Evolutionary conservation across 2,888 invertebrate species (phyloP).

Genomic region (Ariolimax columbianus): DNA sequence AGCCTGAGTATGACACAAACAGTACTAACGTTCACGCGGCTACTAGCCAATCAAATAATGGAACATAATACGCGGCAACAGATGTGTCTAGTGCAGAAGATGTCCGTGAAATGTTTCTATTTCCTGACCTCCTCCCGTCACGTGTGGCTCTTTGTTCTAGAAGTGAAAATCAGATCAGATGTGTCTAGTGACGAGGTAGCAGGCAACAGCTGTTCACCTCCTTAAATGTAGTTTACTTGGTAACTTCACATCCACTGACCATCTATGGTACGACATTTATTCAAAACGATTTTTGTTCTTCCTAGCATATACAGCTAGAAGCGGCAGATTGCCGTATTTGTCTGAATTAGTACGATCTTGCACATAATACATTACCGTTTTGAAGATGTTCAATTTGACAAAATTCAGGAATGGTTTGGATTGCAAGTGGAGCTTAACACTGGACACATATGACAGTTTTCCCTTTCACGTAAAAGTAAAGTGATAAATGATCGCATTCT

Average conservation of each 20-base stretch:
- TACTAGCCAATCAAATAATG: background rate
- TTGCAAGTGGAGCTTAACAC: no score
- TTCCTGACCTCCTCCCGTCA: background rate
- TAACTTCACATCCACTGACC: background rate
- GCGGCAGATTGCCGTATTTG: no score
- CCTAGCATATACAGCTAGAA: no score
- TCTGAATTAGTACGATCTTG: no score
- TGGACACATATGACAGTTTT: no score
- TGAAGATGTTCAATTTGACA: no score
- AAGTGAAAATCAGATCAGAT: slow-evolving; percentile 12
- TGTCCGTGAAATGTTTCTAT: background rate
- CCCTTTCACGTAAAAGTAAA: no score
- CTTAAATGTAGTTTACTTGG: background rate
- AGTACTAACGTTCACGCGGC: background rate
- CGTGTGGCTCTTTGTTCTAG: slow-evolving; percentile 13
- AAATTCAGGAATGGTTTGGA: no score
- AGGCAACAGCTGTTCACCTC: background rate
- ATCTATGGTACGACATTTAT: background rate
- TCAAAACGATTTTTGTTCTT: no score
- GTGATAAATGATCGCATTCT: no score
- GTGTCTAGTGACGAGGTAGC: background rate
- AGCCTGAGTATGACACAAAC: background rate
- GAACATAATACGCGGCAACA: slow-evolving; percentile 7
- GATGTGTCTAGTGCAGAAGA: background rate
- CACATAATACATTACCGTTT: no score